Base-by-base conservation (phyloP, 2,888 invertebrate species). In the Pyrrhosoma nymphula region DNA sequence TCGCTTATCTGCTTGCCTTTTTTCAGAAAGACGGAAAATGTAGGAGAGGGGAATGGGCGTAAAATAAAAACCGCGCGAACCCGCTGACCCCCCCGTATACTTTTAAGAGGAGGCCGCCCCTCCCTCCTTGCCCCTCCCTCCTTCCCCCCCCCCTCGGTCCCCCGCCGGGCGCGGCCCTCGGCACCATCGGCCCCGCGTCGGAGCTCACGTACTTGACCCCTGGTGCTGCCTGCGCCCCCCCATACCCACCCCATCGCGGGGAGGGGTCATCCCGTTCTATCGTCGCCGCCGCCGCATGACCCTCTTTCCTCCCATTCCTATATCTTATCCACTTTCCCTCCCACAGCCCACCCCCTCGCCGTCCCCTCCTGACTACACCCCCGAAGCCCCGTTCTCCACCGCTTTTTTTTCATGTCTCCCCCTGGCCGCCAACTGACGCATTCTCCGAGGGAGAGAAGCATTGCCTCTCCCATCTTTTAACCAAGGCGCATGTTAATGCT, bases 171-270 rank as follows among this genome's bases (percentile, higher is more conserved):
- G 69, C 69, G 69, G 20, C n/a, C n/a, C 23, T 69, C 69, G 69
- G 69, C 3, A 26, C 69, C 69, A 69, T 35, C 35, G 82, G 35
- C 82, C 26, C 82, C 14, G 35, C 35, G 26, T 82, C 26, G 23
- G 82, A 35, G 82, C 82, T 82, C 82, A 82, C 82, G 82, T 82
- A 82, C 82, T 82, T 82, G 82, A 82, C 82, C 82, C 35, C 82
- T 26, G 14, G 26, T 2, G 47, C 47, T 47, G 47, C 47, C 8
- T 47, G 4, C 8, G 47, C 47, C 4, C 47, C 47, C 47, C 8
- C 47, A n/a, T n/a, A n/a, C n/a, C n/a, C n/a, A n/a, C 82, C 4
- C 30, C 35, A 10, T 1, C 35, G 35, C 30, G 12, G 16, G 14
- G 82, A 6, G 35, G 82, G 82, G 82, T 82, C 82, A 82, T 35